A percentile compares a stretch with the other conserved stretches of the same genome.
Evolutionary conservation across 2,113 vertebrate genomes (phyloP).

Genomic region (Capreolus pygargus): DNA sequence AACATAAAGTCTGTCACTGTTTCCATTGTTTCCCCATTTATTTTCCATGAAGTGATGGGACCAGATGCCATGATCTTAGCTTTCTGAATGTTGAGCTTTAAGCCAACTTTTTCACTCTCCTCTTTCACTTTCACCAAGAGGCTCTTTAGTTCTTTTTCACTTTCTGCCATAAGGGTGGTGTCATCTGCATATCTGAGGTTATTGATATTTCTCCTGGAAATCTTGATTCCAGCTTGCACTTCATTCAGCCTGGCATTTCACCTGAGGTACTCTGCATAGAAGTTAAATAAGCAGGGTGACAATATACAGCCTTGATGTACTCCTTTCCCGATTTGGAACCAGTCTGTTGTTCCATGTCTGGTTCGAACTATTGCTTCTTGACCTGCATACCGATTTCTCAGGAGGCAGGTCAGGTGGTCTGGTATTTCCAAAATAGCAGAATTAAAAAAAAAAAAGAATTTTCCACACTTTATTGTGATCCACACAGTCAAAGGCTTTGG

Average conservation of each 20-base stretch:
- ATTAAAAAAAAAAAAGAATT: not conserved
- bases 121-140: not conserved
- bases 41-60: not conserved
- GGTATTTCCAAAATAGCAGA: not conserved
- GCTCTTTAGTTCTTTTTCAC: not conserved
- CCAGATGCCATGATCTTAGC: not conserved
- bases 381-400: not conserved
- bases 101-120: not conserved
- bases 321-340: not conserved
- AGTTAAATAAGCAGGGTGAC: not conserved
- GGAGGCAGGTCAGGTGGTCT: not conserved
- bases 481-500: not conserved
- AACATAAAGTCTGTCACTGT: not conserved
- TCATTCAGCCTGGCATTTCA: not conserved
- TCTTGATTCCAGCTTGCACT: not conserved
- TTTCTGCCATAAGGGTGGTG: not conserved
- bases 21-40: not conserved
- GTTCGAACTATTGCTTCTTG: not conserved
- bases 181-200: not conserved
- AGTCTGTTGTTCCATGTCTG: not conserved
- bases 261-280: not conserved
- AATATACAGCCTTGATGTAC: not conserved
- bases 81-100: not conserved
- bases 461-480: not conserved
- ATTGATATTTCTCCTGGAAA: not conserved